Percentiles rank a stretch among this genome's conserved stretches.
These are phyloP conservation scores for Neocloeon triangulifer DNA, from an alignment of 1,140 invertebrate species.

Conservation along the genomic window DNA sequence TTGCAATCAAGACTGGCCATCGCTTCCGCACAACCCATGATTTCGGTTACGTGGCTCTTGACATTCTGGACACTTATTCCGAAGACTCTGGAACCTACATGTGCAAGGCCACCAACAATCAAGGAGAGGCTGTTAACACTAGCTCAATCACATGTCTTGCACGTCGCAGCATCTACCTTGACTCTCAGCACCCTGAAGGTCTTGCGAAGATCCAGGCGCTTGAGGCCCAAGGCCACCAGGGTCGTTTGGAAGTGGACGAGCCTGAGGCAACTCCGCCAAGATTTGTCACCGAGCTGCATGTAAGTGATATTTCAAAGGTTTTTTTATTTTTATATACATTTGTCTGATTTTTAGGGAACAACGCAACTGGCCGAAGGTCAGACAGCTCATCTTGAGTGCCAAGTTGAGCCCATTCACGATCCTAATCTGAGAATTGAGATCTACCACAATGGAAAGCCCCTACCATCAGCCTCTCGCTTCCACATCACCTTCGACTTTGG, in stretches of 20 bases:
- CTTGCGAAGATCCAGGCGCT: constrained; percentile 76
- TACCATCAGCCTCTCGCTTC: constrained; percentile 67
- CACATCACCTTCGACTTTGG: constrained; percentile 91
- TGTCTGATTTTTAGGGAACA: constrained; percentile 31
- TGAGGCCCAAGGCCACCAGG: constrained; percentile 56
- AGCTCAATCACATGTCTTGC: constrained; percentile 58
- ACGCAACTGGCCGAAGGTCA: constrained; percentile 66
- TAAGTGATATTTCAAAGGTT: constrained; percentile 11
- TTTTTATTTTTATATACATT: constrained; percentile 1
- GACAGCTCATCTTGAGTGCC: constrained; percentile 75
- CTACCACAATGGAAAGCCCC: constrained; percentile 71
- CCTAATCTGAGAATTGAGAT: constrained; percentile 75
- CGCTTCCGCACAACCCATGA: constrained; percentile 80
- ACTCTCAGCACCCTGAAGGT: constrained; percentile 82
- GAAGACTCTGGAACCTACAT: constrained; percentile 90
- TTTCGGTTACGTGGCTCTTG: constrained; percentile 86
- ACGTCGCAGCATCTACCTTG: constrained; percentile 61
- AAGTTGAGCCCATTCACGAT: constrained; percentile 79
- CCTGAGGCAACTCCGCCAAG: constrained; percentile 49
- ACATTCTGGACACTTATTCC: constrained; percentile 78
- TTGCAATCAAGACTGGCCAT: constrained; percentile 52
- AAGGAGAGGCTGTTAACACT: constrained; percentile 81
- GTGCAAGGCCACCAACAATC: constrained; percentile 75
- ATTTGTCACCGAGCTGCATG: constrained; percentile 52
- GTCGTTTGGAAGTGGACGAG: constrained; percentile 59